Evolutionary conservation across 1,140 invertebrate genomes (phyloP), one percentile per base, ranked within the genome.

Genomic region (Rhagoletis zephyria): DNA sequence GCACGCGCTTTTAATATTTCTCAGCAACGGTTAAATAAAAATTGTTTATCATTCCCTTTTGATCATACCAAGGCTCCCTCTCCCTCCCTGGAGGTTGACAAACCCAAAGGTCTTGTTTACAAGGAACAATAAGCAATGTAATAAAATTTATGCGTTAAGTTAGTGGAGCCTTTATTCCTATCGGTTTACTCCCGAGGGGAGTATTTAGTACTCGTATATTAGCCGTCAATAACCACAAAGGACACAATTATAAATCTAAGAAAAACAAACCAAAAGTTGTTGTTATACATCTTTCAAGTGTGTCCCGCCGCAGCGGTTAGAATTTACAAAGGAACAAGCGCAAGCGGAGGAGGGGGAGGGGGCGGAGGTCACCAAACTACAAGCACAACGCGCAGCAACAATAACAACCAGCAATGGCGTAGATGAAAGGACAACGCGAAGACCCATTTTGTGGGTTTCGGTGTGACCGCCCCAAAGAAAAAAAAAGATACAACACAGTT

Each of bases 171-270:
- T 56, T 56, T 48, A 51, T 48, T 81, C 74, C 48, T 9, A 6
- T 42, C n/a, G 16, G 5, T 81, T 56, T 16, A n/a, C 4, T 6
- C 6, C 74, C 30, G 6, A 9, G 6, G n/a, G 9, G 5, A 30
- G 30, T 30, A 30, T 30, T 30, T 30, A 30, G 30, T 30, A 30
- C 30, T 56, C 9, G 48, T 81, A 48, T 74, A 74, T 74, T 74
- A 59, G 48, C 48, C 51, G 6, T 3, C 74, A n/a, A 56, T 56
- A 81, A 81, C 74, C 74, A n/a, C 74, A 81, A 81, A 81, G 74
- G 74, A 81, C 74, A 42, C 48, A 81, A 81, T 81, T 81, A 81
- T 81, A 81, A 81, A 81, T 81, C 74, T 81, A 81, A 81, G 74
- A 56, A 81, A 81, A 81, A 81, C 74, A 81, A 81, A 56, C 48